Conservation (phyloP, 2,797 vertebrate genomes). For the Neosalanx taihuensis region DNA sequence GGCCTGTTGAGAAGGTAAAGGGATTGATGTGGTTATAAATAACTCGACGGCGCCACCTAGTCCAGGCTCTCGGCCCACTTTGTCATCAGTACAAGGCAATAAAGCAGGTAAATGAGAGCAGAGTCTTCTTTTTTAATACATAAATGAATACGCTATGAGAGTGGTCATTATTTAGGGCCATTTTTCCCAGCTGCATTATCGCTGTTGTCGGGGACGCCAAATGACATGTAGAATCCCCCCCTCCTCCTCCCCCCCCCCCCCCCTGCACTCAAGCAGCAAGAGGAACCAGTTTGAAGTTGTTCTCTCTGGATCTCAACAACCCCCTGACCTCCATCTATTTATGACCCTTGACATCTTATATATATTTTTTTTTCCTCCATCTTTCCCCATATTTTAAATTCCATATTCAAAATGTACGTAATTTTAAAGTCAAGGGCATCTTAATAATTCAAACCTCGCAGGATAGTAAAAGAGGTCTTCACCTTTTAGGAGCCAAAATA, state of each 20-base stretch:
- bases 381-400: constrained; percentile 44
- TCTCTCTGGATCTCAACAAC: constrained; percentile 59
- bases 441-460: constrained; percentile 68
- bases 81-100: constrained; percentile 76
- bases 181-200: constrained; percentile 58
- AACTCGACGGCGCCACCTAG: constrained; percentile 81
- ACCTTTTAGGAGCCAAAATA: constrained; percentile 77
- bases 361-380: constrained; percentile 33
- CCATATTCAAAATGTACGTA: constrained; percentile 76
- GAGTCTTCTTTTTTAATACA: constrained; percentile 77
- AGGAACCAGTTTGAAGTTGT: constrained; percentile 62
- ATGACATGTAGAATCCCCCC: constrained; percentile 61
- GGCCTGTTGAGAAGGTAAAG: constrained; percentile 76
- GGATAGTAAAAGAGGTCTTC: constrained; percentile 64
- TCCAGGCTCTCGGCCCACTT: constrained; percentile 70
- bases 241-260: background rate
- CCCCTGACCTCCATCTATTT: constrained; percentile 76
- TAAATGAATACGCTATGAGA: constrained; percentile 83
- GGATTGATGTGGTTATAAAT: constrained; percentile 84
- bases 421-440: constrained; percentile 74
- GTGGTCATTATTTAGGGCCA: constrained; percentile 76
- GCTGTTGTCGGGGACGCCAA: constrained; percentile 41
- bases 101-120: constrained; percentile 77
- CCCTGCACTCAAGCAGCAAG: constrained; percentile 17
- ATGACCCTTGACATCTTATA: constrained; percentile 58